Conservation (phyloP, 1,140 invertebrate genomes). For the Lamellibrachia luymesi region DNA sequence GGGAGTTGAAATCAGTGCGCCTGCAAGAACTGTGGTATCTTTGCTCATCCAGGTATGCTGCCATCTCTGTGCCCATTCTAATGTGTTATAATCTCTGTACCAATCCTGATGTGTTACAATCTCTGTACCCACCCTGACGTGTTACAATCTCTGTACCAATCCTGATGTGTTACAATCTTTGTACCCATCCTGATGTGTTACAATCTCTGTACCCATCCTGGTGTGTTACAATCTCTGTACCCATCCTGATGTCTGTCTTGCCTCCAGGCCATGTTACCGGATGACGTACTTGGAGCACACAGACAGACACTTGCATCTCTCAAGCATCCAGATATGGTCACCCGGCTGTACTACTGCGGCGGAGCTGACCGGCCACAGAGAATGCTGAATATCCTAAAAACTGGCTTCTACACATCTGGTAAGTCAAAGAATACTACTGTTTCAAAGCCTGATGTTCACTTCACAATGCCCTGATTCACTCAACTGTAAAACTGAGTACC, state of each 20-base stretch:
- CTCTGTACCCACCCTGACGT: not conserved
- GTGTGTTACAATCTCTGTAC: not conserved
- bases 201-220: not conserved
- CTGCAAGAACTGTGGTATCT: too few relatives aligned
- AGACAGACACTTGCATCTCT: not conserved
- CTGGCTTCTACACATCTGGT: not conserved
- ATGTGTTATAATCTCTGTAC: not conserved
- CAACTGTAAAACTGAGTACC: too few relatives aligned
- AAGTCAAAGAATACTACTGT: not conserved
- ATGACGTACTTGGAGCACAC: not conserved
- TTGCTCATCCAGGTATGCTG: not conserved
- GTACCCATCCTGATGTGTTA: not conserved
- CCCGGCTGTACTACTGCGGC: conserved; percentile 8
- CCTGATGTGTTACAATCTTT: not conserved
- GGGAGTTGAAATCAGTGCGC: too few relatives aligned
- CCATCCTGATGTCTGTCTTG: not conserved
- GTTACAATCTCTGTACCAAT: not conserved
- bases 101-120: not conserved
- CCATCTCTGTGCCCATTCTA: not conserved
- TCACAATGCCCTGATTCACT: too few relatives aligned
- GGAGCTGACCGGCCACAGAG: not conserved
- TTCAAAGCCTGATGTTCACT: not conserved
- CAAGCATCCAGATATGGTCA: not conserved
- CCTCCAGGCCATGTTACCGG: not conserved
- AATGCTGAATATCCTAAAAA: not conserved